Base-by-base conservation (phyloP, 2,797 vertebrate genomes). In the Sternarchorhynchus goeldii region DNA sequence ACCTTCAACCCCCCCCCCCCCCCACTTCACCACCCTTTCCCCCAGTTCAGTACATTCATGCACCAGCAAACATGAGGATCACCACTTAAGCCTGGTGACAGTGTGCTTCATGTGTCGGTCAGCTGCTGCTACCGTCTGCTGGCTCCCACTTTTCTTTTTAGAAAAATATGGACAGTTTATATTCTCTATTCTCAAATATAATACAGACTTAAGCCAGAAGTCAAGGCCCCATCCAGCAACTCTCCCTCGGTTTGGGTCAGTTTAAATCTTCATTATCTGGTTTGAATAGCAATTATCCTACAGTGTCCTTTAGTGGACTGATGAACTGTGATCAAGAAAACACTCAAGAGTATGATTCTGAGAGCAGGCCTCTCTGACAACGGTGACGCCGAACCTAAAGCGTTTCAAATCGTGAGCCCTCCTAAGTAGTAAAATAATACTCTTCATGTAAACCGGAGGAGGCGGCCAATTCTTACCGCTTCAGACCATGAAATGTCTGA, bases 81-180 rank as follows among this genome's bases (percentile, higher is more conserved):
- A 94, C 92, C 90, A 89, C 89, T 85, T 90, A 68, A 87, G 88
- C 89, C 90, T 88, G 87, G 89, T 89, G 91, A 82, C 58, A 89
- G 88, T 93, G 93, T 93, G 93, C 93, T 94, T 94, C 90, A 87
- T 64, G 88, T 89, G 88, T 88, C 86, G 82, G 76, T 65, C 72
- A 73, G 75, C 79, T 72, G 79, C 64, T 76, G 1, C 67, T 72
- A 74, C 64, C 64, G 50, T 59, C 25, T 41, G 55, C 71, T 68
- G 69, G 7, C 69, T 45, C 62, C 12, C 39, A 53, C 14, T 78
- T 73, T 76, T 62, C 71, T 73, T 75, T 74, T 78, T 84, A 85
- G 76, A 77, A 78, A 86, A 83, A 85, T 76, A 77, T 58, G 77
- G 80, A 82, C 82, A 82, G 80, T 80, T 56, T 82, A 68, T 86